Evolutionary conservation across 1,140 invertebrate genomes (phyloP), one percentile per base, ranked within the genome.

Genomic region (Caenorhabditis latens): DNA sequence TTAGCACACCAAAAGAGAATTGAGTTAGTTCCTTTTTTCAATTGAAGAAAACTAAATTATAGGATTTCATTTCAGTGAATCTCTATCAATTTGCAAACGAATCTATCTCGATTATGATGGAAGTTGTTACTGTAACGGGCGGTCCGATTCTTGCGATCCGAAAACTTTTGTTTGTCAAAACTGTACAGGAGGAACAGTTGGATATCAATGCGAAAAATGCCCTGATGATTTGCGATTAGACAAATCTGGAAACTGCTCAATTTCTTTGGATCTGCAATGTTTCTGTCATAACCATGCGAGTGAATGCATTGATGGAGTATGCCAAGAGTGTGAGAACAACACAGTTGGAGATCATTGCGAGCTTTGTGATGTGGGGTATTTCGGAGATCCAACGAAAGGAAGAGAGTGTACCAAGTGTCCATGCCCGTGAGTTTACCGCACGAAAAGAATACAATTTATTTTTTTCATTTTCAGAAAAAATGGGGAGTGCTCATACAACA

Each of bases 101-200:
- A 85, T 85, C 65, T 85, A 85, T 40, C 53, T 85, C 0, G 67
- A 85, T n/a, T 85, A 75, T 19, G 67, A 71, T 79, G 84, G 84
- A 71, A 67, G 42, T 7, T 85, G 84, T n/a, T 65, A 32, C 67
- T 85, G 84, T 40, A 85, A 85, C 46, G 84, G 84, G 3, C 65
- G 67, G 14, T 42, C 84, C 8, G 32, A 40, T n/a, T 55, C 16
- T 21, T 85, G 84, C 46, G 84, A 85, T 43, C 9, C 16, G 9
- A 40, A 53, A 19, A 55, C 63, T 40, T 53, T 55, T 57, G 50
- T 67, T n/a, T 85, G 84, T 43, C 84, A 85, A n/a, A 85, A 85
- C 50, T 85, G 84, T 32, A 75, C 84, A 3, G 84, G 58, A 2
- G 63, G 43, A 48, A 85, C 84, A 19, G 19, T 55, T 57, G 84